Conservation (phyloP, 1,140 invertebrate species). For the Papilio polyxenes region DNA sequence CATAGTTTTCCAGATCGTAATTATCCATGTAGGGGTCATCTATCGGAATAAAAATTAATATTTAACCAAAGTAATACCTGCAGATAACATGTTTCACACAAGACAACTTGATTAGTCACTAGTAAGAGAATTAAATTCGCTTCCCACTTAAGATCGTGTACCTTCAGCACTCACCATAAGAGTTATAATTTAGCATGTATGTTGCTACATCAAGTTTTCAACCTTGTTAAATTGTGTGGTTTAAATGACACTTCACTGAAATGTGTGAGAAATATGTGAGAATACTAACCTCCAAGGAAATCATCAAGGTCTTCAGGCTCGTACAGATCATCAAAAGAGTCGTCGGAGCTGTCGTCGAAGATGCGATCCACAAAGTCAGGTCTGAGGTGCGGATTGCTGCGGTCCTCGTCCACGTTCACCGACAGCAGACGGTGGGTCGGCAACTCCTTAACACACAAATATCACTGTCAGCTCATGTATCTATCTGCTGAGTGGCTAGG, state of each 20-base stretch:
- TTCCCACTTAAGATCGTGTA: too few relatives aligned
- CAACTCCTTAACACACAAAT: conserved; percentile 34
- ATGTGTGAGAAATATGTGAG: too few relatives aligned
- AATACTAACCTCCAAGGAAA: conserved; percentile 49
- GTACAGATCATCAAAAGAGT: conserved; percentile 59
- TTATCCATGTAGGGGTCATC: conserved; percentile 62
- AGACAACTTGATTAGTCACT: too few relatives aligned
- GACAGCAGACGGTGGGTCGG: conserved; percentile 55
- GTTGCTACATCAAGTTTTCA: too few relatives aligned
- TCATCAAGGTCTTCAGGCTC: conserved; percentile 63
- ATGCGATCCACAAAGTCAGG: conserved; percentile 64
- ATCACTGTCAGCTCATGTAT: background rate
- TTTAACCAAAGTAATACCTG: background rate
- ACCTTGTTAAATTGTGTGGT: too few relatives aligned
- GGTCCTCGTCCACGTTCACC: conserved; percentile 58
- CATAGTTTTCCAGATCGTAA: conserved; percentile 54
- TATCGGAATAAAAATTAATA: conserved; percentile 4
- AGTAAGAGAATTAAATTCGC: too few relatives aligned
- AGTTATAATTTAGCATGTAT: too few relatives aligned
- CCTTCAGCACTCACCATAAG: too few relatives aligned
- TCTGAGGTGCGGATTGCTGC: conserved; percentile 61
- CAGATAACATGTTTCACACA: background rate
- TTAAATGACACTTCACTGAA: too few relatives aligned
- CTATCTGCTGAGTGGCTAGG: too few relatives aligned
- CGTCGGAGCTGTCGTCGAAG: conserved; percentile 61